A percentile compares a stretch with the other conserved stretches of the same genome.
phyloP scores from a whole-genome alignment of 2,113 vertebrate species.

The Syngnathus typhle region DNA sequence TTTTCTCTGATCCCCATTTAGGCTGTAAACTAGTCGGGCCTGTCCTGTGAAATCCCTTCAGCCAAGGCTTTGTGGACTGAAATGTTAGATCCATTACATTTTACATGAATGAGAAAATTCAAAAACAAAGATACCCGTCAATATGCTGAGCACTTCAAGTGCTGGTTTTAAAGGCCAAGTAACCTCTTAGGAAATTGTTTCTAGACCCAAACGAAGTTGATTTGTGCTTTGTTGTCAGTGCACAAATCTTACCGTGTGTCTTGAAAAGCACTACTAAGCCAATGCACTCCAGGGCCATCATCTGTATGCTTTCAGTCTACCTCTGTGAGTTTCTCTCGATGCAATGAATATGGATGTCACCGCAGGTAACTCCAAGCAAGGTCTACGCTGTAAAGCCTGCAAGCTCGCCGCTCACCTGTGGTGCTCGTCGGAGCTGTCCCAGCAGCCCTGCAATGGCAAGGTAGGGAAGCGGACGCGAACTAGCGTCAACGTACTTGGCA shows the following conservation, averaged over 20 bases:
- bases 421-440: constrained; percentile 84
- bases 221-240: background rate
- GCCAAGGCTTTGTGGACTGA: background rate
- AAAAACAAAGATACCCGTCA: too few relatives aligned
- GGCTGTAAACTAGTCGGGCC: background rate
- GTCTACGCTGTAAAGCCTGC: constrained; percentile 82
- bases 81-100: background rate
- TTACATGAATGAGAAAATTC: background rate
- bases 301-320: background rate
- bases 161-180: background rate
- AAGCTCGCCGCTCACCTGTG: constrained; percentile 83
- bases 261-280: background rate
- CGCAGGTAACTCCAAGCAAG: constrained; percentile 86
- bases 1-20: background rate
- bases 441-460: constrained; percentile 81
- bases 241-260: constrained; percentile 6
- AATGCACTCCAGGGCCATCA: background rate
- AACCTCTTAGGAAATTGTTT: background rate
- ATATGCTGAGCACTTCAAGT: too few relatives aligned
- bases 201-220: background rate
- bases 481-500: background rate
- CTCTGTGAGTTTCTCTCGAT: background rate
- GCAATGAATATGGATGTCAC: constrained; percentile 11
- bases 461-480: constrained; percentile 36
- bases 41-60: too few relatives aligned